Percentiles rank a stretch among this genome's conserved stretches.
Evolutionary conservation across 2,888 invertebrate species (phyloP).

Genomic region (Hoplodrina blanda): DNA sequence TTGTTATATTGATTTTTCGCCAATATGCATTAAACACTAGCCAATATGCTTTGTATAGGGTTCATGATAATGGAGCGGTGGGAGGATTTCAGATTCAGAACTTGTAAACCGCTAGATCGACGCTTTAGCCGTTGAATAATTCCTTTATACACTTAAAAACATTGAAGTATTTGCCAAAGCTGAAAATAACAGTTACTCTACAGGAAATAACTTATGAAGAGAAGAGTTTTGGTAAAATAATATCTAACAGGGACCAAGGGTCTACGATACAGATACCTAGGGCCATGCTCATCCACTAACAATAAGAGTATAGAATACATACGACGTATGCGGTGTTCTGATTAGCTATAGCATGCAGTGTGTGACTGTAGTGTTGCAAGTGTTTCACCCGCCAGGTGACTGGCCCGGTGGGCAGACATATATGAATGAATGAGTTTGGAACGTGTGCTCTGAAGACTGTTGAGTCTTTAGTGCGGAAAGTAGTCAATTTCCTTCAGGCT

Average conservation of each 20-base stretch:
- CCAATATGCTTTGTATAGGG: background rate
- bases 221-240: background rate
- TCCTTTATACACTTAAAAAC: background rate
- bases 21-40: background rate
- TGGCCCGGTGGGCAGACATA: background rate
- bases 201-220: background rate
- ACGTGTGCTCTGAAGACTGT: background rate
- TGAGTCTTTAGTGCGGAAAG: background rate
- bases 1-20: background rate
- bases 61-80: background rate
- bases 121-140: background rate
- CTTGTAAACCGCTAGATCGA: background rate
- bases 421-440: background rate
- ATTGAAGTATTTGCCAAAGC: background rate
- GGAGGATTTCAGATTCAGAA: background rate
- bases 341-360: conserved; percentile 44
- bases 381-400: background rate
- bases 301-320: conserved; percentile 5
- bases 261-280: background rate
- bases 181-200: background rate
- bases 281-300: conserved; percentile 25
- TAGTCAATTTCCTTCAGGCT: too few relatives aligned
- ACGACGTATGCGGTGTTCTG: conserved; percentile 35
- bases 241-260: conserved; percentile 5
- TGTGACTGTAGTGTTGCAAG: background rate